phyloP scores from a whole-genome alignment of 2,797 vertebrate species.

The Gymnodraco acuticeps region DNA sequence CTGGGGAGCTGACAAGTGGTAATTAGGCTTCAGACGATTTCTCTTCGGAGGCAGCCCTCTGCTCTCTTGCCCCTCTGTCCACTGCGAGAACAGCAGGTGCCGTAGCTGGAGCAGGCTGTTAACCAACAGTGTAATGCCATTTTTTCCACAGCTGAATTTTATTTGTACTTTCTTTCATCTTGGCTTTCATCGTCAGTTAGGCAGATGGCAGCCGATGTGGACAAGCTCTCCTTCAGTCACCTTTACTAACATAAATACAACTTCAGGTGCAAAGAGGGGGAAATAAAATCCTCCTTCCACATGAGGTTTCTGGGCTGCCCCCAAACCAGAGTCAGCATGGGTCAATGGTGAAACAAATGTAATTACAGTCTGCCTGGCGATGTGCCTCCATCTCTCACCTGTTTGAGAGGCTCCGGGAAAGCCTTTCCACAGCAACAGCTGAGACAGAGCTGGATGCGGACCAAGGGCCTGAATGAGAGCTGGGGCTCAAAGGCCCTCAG shows the following conservation, averaged over 20 bases:
- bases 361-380: conserved; percentile 66
- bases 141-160: conserved; percentile 29
- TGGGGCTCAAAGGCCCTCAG: conserved; percentile 66
- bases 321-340: conserved; percentile 54
- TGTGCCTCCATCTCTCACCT: conserved; percentile 64
- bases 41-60: conserved; percentile 59
- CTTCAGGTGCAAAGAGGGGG: conserved; percentile 13
- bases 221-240: conserved; percentile 18
- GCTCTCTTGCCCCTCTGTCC: conserved; percentile 52
- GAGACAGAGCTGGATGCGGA: conserved; percentile 55
- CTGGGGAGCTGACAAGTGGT: conserved; percentile 70
- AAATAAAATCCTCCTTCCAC: conserved; percentile 8
- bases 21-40: conserved; percentile 74
- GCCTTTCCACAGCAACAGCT: conserved; percentile 57
- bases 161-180: conserved; percentile 8
- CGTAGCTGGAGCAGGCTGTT: conserved; percentile 30
- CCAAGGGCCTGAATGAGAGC: conserved; percentile 68
- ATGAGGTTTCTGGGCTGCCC: conserved; percentile 34
- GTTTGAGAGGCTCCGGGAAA: conserved; percentile 56
- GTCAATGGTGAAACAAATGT: conserved; percentile 67
- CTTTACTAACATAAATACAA: conserved; percentile 36
- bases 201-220: conserved; percentile 24
- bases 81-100: conserved; percentile 64
- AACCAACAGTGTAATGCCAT: conserved; percentile 37
- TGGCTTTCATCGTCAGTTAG: conserved; percentile 23